These are phyloP conservation scores for Bubo blakistoni DNA, from an alignment of 2,113 vertebrate species.

Conservation along the genomic window DNA sequence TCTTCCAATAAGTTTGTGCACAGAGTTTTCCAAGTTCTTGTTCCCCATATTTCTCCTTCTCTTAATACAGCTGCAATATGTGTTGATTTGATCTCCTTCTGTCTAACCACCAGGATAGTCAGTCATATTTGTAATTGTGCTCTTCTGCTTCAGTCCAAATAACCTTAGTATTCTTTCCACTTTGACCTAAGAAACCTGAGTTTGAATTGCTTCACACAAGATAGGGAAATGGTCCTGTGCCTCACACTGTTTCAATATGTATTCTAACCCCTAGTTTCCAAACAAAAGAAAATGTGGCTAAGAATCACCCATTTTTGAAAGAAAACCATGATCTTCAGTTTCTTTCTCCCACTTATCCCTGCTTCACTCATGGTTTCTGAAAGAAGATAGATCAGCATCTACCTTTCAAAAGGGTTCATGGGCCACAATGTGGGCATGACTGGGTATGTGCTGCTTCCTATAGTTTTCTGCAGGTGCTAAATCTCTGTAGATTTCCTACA, in stretches of 20 bases:
- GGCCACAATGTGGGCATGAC: neutral
- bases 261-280: neutral
- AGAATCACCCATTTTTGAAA: neutral
- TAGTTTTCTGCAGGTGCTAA: neutral
- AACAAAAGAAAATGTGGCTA: neutral
- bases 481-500: neutral
- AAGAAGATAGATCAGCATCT: neutral
- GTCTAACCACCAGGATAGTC: neutral
- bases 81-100: neutral
- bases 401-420: neutral
- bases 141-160: neutral
- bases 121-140: neutral
- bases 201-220: neutral
- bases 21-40: neutral
- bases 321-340: neutral
- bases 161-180: neutral
- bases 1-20: neutral
- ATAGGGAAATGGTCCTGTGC: neutral
- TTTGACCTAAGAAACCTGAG: neutral
- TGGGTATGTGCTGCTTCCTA: neutral
- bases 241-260: neutral
- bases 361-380: neutral
- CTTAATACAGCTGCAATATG: neutral
- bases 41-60: neutral
- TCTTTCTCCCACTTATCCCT: neutral